These are phyloP conservation scores for Agapornis roseicollis DNA, from an alignment of 2,113 vertebrate genomes.

Conservation along the genomic window DNA sequence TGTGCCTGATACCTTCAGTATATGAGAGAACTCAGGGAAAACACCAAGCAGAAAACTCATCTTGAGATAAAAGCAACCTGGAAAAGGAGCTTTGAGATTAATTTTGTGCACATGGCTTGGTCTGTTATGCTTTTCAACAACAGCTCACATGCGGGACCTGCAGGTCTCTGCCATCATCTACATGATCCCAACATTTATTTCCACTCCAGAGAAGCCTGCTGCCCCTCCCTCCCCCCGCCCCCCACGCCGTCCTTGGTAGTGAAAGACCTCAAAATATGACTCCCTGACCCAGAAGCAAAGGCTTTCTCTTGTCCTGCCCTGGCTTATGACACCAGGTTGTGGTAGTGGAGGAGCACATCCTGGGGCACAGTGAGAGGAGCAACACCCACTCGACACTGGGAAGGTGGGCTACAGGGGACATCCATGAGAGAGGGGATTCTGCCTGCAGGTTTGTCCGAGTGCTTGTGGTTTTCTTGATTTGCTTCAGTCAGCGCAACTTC, in stretches of 20 bases:
- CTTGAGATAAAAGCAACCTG: not conserved
- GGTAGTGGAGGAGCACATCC: not conserved
- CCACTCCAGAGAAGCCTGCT: not conserved
- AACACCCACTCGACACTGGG: not conserved
- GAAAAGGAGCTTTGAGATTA: not conserved
- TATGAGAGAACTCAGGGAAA: fast-evolving
- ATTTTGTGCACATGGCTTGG: not conserved
- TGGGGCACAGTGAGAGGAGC: not conserved
- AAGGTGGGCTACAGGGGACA: not conserved
- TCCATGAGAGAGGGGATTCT: not conserved
- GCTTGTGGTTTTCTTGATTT: not conserved
- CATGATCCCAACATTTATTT: not conserved
- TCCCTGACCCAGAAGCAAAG: not conserved
- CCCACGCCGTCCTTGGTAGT: not conserved
- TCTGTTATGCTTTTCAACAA: not conserved
- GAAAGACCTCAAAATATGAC: not conserved
- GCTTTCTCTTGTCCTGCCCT: not conserved
- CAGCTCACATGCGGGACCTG: not conserved
- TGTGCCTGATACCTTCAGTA: fast-evolving
- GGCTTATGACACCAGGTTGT: not conserved
- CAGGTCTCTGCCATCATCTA: not conserved
- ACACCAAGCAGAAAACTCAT: not conserved
- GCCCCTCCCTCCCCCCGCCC: not conserved
- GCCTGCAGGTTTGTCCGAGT: not conserved
- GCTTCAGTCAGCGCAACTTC: not conserved